Conservation (phyloP, 2,888 invertebrate species). For the Cactoblastis cactorum region DNA sequence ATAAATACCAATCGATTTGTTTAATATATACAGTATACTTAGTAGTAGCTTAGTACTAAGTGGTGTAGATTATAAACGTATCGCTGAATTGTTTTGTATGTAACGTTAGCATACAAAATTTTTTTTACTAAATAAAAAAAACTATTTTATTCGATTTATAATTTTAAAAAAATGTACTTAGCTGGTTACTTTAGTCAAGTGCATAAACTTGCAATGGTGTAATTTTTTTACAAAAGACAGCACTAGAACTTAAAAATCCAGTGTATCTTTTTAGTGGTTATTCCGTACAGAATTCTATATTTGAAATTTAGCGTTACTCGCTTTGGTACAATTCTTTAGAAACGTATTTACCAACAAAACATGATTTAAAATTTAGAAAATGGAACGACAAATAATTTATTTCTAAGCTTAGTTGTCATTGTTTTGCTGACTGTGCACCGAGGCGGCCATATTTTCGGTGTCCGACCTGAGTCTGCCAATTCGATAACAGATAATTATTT, state of each 20-base stretch:
- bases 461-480: slow-evolving; percentile 55
- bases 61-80: neutral
- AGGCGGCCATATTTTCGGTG: slow-evolving; percentile 60
- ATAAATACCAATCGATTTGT: neutral
- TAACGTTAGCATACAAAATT: neutral
- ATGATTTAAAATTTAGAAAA: neutral
- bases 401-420: slow-evolving; percentile 17
- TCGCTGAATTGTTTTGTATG: neutral
- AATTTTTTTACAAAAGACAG: too few relatives aligned
- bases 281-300: neutral
- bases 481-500: slow-evolving; percentile 73
- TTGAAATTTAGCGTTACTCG: slow-evolving; percentile 4
- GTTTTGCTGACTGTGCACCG: slow-evolving; percentile 47
- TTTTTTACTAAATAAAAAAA: neutral
- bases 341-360: slow-evolving; percentile 6
- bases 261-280: slow-evolving; percentile 4
- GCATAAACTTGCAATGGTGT: too few relatives aligned
- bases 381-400: neutral
- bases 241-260: too few relatives aligned
- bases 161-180: too few relatives aligned
- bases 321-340: slow-evolving; percentile 4
- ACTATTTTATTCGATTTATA: too few relatives aligned
- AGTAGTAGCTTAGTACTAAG: neutral
- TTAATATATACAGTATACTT: neutral
- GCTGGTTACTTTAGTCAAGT: too few relatives aligned